These are phyloP conservation scores for Lophura nycthemera DNA, from an alignment of 2,113 vertebrate species.

Conservation along the genomic window DNA sequence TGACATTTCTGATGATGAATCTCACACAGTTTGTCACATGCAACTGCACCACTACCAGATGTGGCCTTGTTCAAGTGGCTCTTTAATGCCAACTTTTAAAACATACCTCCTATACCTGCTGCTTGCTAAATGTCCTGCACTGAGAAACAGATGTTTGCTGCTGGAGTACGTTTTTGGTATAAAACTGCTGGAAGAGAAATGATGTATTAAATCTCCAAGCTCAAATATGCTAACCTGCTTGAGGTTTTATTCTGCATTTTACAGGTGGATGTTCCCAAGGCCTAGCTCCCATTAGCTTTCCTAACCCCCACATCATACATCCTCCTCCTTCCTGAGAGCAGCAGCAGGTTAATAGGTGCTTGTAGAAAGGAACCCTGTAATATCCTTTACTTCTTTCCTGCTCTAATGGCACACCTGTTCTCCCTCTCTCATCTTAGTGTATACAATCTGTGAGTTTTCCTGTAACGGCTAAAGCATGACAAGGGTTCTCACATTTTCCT, in stretches of 20 bases:
- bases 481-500: background rate
- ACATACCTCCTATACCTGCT: background rate
- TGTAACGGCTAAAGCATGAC: background rate
- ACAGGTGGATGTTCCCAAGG: background rate
- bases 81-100: accelerated
- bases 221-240: background rate
- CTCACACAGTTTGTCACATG: accelerated
- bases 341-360: background rate
- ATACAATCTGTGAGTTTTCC: accelerated
- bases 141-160: background rate
- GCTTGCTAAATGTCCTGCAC: background rate
- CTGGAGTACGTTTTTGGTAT: background rate
- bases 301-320: background rate
- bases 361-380: background rate
- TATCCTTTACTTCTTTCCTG: background rate
- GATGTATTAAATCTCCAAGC: background rate
- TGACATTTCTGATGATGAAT: background rate
- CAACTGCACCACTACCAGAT: accelerated
- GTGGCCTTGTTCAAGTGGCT: background rate
- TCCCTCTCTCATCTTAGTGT: too few relatives aligned
- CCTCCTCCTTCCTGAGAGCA: background rate
- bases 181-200: background rate
- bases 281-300: background rate
- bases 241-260: background rate
- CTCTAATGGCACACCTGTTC: background rate